Percentiles rank a stretch among this genome's conserved stretches.
These are phyloP conservation scores for Zosterops japonicus DNA, from an alignment of 2,113 vertebrate species.

Conservation along the genomic window DNA sequence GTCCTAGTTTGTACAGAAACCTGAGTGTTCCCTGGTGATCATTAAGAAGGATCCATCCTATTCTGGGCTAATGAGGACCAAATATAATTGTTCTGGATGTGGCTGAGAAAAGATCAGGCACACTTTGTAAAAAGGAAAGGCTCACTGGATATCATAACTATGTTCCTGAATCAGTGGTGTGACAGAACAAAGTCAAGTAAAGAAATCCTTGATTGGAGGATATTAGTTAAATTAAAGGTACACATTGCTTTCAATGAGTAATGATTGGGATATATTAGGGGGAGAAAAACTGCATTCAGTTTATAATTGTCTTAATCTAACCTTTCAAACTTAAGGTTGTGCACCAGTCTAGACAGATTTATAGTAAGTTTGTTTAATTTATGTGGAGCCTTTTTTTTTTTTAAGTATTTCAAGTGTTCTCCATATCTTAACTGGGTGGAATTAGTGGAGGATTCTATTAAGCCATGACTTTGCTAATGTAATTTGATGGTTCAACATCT, in stretches of 20 bases:
- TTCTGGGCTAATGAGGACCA: conserved; percentile 31
- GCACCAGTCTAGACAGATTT: background rate
- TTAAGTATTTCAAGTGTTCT: background rate
- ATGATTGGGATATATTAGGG: background rate
- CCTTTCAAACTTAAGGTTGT: background rate
- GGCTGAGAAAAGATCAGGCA: background rate
- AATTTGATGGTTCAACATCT: conserved; percentile 39
- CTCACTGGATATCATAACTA: background rate
- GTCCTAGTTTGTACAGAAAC: conserved; percentile 22
- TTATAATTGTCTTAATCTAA: background rate
- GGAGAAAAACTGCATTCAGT: background rate
- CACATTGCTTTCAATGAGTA: background rate
- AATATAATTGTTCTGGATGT: background rate
- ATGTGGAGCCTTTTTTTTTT: background rate
- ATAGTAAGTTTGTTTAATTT: background rate
- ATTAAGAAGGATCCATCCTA: background rate
- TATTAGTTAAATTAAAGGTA: background rate
- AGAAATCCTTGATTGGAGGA: background rate
- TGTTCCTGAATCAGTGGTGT: background rate
- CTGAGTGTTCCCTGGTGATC: background rate
- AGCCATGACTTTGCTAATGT: conserved; percentile 1
- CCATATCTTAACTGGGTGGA: background rate
- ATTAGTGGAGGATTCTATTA: conserved; percentile 22
- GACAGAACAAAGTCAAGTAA: background rate
- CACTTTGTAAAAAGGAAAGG: background rate